Evolutionary conservation across 2,113 vertebrate genomes (phyloP), one percentile per base, ranked within the genome.

Genomic region (Orthonyx spaldingii): DNA sequence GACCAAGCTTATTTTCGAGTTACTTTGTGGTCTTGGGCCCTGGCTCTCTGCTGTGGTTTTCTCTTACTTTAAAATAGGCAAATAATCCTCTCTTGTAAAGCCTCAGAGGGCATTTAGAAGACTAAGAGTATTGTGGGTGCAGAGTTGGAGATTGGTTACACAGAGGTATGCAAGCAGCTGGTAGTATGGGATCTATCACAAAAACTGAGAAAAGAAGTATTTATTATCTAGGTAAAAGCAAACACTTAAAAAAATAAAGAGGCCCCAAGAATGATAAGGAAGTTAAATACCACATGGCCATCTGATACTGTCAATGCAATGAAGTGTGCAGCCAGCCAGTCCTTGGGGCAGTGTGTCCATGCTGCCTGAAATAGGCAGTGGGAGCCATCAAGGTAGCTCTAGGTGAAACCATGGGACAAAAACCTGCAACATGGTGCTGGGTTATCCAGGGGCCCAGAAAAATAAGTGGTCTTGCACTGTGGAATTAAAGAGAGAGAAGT

Each of bases 21-120:
- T 64, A 13, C 16, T 5, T 59, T 66, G 49, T 68, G 32, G 10
- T 65, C 50, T 64, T 50, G 32, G 18, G 14, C 16, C 11, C 7
- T 78, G n/a, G 1, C 7, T 50, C 9, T 56, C 28, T 71, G 22
- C 15, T 1, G 1, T 2, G 0, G 0, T 23, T 85, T 87, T 83
- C 39, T 2, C 10, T 68, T 65, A 6, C 26, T 53, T 49, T 57
- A 46, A 76, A 87, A 68, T 3, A 39, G 18, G 21, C 14, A 47
- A 82, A 66, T 52, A 75, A 84, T 71, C 27, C 12, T 75, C 6
- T 44, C 21, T 87, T 59, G 21, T 49, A 47, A 78, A 63, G 35
- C 17, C 22, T 69, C 35, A 82, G 57, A 84, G 16, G 32, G 5
- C 2, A 33, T 75, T 91, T 64, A 82, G 22, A 64, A 7, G 24